These are phyloP conservation scores for Halcyon chelicuti DNA, from an alignment of 2,797 vertebrate genomes.

Conservation along the genomic window DNA sequence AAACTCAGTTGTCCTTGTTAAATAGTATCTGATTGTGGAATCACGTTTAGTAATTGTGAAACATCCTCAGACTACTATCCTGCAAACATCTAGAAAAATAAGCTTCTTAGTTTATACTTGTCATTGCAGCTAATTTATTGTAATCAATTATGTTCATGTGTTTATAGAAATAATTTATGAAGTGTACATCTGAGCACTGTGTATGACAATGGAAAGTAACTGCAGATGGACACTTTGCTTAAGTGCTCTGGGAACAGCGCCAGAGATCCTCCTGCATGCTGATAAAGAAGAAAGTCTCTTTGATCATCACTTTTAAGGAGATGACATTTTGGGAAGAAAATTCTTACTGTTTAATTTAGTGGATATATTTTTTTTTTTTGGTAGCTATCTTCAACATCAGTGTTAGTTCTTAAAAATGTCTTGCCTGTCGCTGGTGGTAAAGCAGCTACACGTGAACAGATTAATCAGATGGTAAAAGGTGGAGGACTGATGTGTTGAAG, in stretches of 20 bases:
- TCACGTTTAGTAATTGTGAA: neutral
- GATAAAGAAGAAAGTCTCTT: neutral
- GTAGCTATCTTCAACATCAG: neutral
- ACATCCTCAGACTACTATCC: neutral
- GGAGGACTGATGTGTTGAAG: neutral
- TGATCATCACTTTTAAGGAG: constrained; percentile 7
- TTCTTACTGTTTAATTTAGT: constrained; percentile 5
- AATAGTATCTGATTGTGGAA: neutral
- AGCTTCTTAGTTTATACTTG: neutral
- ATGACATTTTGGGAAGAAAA: neutral
- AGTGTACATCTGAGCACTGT: neutral
- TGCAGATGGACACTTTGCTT: neutral
- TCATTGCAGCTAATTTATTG: neutral
- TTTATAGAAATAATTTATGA: neutral
- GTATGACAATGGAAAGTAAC: neutral
- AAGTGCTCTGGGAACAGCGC: constrained; percentile 11
- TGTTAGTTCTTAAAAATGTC: neutral
- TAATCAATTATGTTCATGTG: neutral
- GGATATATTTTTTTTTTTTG: neutral
- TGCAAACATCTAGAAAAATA: neutral
- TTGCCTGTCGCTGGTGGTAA: neutral
- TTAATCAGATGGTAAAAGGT: neutral
- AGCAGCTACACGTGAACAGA: neutral
- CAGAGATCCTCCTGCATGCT: neutral
- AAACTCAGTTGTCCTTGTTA: neutral